Base-by-base conservation (phyloP, 1,140 invertebrate genomes). In the Panagrolaimus sp. region DNA sequence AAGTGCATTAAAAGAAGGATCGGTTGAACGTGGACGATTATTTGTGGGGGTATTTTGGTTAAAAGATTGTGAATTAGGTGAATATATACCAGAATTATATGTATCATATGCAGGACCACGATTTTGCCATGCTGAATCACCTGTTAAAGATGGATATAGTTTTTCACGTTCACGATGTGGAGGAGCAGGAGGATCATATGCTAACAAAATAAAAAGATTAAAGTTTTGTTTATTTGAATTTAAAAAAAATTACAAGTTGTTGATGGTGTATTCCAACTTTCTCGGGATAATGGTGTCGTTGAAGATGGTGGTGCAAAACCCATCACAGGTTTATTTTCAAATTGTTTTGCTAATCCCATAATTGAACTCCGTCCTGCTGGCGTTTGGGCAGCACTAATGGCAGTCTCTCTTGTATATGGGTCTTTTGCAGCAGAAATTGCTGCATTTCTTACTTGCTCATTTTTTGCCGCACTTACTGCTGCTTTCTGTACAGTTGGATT, bases 251-350 rank as follows among this genome's bases (percentile, higher is more conserved):
- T 9, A 57, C 51, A 48, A n/a, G 47, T n/a, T 48, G 14, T 48
- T 48, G 14, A 57, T 11, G 9, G 20, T n/a, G n/a, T 57, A 53
- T 57, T 57, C 27, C 51, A n/a, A 57, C 20, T 48, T 70, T 42
- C 13, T 23, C 25, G 20, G 27, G 31, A 53, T 27, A 42, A n/a
- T 70, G 48, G 45, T 48, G 20, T 61, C 9, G 16, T 61, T 23
- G 45, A 20, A 27, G 31, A 11, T 8, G 67, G 27, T n/a, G 69
- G 38, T 5, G 42, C 67, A 16, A 63, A 57, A 11, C 71, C 74
- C 75, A 78, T 73, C 23, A 77, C 67, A 2, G 74, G 75, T 44
- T 75, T 77, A 45, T 65, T 47, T 31, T 73, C 75, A 48, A 78
- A 77, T 38, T 68, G 44, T 51, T 74, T 65, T 9, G 51, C 71